Evolutionary conservation across 2,113 vertebrate genomes (phyloP), one percentile per base, ranked within the genome.

Genomic region (Cavia porcellus): DNA sequence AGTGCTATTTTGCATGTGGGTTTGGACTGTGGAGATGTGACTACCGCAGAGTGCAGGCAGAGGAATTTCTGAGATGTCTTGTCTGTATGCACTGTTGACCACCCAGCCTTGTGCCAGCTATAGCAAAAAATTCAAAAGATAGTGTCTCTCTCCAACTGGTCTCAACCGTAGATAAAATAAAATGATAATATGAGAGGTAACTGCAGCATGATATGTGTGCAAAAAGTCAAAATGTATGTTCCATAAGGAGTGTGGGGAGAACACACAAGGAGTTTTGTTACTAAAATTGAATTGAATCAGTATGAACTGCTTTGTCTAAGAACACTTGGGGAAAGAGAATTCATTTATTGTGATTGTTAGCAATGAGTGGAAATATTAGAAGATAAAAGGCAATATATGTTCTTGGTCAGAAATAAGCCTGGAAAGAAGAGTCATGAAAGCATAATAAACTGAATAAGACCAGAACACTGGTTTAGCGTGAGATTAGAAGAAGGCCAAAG

Each of bases 261-360:
- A 22, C 17, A 45, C 14, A 57, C 7, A 7, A n/a, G 11, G 6
- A 3, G 13, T 42, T 82, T 55, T 19, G 32, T 70, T n/a, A 59
- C 20, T 30, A 14, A 30, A 62, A 38, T 1, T 82, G 11, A 77
- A 35, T 15, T 70, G 75, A 55, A 6, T 57, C 10, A 30, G 35
- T 85, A 14, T n/a, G 50, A 87, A n/a, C 8, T 66, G 4, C 7
- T n/a, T 42, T 86, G 52, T 47, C 68, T 87, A 75, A 92, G 59
- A 83, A 47, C 11, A 4, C 17, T 47, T 30, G 0, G 0, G 2
- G 10, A 25, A 2, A 15, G 19, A 45, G 3, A 20, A 2, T 35
- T 57, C 19, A 7, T 52, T 77, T 7, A 3, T 30, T 20, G 2
- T 25, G 82, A 55, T 6, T 38, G 3, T 14, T 47, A 28, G 1